Base-by-base conservation (phyloP, 37 sponge, comb jelly and placozoan genomes). In the Tethya wilhelma region DNA sequence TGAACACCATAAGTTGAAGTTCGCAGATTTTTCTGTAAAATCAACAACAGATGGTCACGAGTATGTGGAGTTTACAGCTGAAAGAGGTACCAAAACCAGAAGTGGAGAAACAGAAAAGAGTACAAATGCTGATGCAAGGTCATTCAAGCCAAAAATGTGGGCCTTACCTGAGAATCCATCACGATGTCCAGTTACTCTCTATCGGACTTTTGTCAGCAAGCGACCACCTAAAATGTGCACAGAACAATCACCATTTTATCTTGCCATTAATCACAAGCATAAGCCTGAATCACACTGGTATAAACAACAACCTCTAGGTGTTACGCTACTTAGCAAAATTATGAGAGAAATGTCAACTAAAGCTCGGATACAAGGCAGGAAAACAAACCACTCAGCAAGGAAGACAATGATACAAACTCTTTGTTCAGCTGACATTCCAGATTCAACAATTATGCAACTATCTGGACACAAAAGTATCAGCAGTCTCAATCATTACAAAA, bases 81-180 rank as follows among this genome's bases (percentile, higher is more conserved):
- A 69, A 12, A 23, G 44, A 4, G 70, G 44, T 6, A 69, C 70
- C 19, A 69, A 69, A 23, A 69, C 70, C 20, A 33, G 70, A 12
- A 69, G 22, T 28, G 70, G 70, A 20, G 44, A 69, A 11, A 42
- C 70, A 20, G 70, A 42, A 49, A 49, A 49, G 53, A 49, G 53
- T 14, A 49, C 53, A 49, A 49, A 49, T 49, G 53, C 53, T 3
- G 44, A 42, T 39, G 4, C 44, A 22, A 23, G 70, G 22, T 22
- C 42, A 20, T 69, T 69, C n/a, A 38, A 42, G 28, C 70, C 70
- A 38, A 69, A 69, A 23, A 69, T 69, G 70, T 69, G 70, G 70
- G 70, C 70, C 44, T 42, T 44, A 4, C 70, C 44, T 22, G 70
- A 69, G 1, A 69, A 17, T 28, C 43, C 70, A 29, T 23, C 2